phyloP scores from a whole-genome alignment of 2,888 invertebrate genomes.

The Ditula angustiorana region DNA sequence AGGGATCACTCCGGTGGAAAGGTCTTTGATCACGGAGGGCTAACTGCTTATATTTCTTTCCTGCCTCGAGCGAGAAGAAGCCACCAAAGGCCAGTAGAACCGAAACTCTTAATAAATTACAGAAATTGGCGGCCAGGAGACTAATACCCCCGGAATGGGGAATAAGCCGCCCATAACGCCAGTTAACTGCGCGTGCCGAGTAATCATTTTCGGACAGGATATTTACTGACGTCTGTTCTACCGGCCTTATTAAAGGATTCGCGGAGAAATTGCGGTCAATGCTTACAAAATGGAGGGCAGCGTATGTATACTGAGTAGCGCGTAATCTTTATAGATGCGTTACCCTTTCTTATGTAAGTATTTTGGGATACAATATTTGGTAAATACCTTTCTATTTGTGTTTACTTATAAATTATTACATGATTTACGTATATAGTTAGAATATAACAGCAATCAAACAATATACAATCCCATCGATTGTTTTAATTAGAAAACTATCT shows the following conservation, averaged over 20 bases:
- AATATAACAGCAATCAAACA: no score
- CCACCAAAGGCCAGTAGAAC: conserved; percentile 69
- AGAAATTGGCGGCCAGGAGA: conserved; percentile 74
- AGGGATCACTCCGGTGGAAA: conserved; percentile 79
- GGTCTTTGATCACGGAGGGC: conserved; percentile 79
- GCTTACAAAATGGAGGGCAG: conserved; percentile 43
- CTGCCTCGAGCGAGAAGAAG: conserved; percentile 69
- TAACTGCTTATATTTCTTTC: conserved; percentile 77
- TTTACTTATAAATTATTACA: no score
- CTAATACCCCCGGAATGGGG: conserved; percentile 82
- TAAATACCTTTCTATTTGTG: no score
- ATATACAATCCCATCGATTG: no score
- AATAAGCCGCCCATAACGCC: conserved; percentile 79
- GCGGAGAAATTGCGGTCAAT: conserved; percentile 42
- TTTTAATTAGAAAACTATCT: no score
- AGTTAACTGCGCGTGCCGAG: conserved; percentile 78
- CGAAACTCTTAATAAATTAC: conserved; percentile 83
- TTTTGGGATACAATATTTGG: no score
- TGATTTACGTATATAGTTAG: no score
- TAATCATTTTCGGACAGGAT: conserved; percentile 83
- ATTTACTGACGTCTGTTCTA: conserved; percentile 79
- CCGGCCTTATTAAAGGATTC: conserved; percentile 69
- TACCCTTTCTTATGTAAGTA: neutral
- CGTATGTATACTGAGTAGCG: neutral
- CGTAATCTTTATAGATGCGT: neutral